Evolutionary conservation across 2,888 invertebrate genomes (phyloP), one percentile per base, ranked within the genome.

Genomic region (Microplitis deprimator): DNA sequence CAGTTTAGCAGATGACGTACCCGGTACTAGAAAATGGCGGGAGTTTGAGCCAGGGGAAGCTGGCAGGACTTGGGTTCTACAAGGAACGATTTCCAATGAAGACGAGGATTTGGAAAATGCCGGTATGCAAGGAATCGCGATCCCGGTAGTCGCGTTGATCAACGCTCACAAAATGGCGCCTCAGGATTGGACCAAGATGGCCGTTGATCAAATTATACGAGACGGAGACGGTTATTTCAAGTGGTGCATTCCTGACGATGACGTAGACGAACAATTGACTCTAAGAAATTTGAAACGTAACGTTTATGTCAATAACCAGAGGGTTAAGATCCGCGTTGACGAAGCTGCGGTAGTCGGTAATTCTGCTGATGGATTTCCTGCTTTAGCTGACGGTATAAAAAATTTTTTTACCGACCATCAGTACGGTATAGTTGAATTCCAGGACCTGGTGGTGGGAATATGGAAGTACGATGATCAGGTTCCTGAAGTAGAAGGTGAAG

Each of bases 61-160:
- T 0, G 87, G 87, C 0, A 86, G 84, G 17, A 87, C 84, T 1
- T 89, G 89, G 89, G 78, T 89, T 5, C 80, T 89, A 8, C 83
- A 75, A 1, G 89, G 89, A 0, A 79, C 40, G 0, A 85, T 86
- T 4, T 81, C 87, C 5, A 85, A 83, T 74, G 78, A 83, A 1
- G 80, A 84, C n/a, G 87, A 87, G 2, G 79, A 68, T 1, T 86
- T 91, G 76, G 83, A 86, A 0, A 89, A 86, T 3, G 85, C 89
- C 67, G 91, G 91, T 17, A 80, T 81, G 17, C 92, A 92, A 81
- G 90, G 91, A 6, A 87, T 91, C 0, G 90, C 91, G 1, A 90
- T 89, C 73, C 88, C 91, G 6, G 84, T 90, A 0, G 85, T 90
- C 5, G 89, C 89, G 6, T 78, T 92, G 61, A 84, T 90, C 0